These are phyloP conservation scores for Microchirus variegatus DNA, from an alignment of 2,797 vertebrate species.

Conservation along the genomic window DNA sequence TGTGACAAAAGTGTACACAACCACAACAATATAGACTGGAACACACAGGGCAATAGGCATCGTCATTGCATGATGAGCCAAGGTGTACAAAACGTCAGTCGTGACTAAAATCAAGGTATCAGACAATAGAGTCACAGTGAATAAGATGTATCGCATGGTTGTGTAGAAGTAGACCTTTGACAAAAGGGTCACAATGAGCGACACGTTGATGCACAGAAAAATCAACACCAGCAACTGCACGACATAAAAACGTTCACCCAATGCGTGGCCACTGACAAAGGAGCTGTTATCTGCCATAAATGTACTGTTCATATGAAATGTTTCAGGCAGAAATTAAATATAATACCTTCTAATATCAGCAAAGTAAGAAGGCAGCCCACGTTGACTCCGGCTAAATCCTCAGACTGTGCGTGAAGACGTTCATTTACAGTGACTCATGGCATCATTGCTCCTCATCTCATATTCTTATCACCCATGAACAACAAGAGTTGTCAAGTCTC, in stretches of 20 bases:
- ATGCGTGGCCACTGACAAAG: neutral
- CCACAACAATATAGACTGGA: slow-evolving; percentile 4
- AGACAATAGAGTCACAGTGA: slow-evolving; percentile 62
- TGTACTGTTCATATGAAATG: no score
- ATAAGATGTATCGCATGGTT: slow-evolving; percentile 69
- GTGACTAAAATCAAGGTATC: slow-evolving; percentile 59
- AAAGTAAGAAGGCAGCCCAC: no score
- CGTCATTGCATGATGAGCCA: neutral
- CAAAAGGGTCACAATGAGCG: slow-evolving; percentile 65
- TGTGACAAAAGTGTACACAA: neutral
- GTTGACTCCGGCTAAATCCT: no score
- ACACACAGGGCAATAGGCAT: slow-evolving; percentile 51
- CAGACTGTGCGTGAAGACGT: no score
- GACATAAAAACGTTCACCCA: neutral
- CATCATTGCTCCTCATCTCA: no score
- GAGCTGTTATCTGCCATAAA: slow-evolving; percentile 16
- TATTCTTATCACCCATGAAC: neutral
- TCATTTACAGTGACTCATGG: no score
- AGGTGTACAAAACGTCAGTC: slow-evolving; percentile 41
- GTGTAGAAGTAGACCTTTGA: slow-evolving; percentile 59
- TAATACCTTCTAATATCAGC: no score
- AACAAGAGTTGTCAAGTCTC: no score
- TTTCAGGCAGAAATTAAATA: no score
- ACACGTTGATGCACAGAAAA: slow-evolving; percentile 65
- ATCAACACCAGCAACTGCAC: slow-evolving; percentile 48